Evolutionary conservation across 2,888 invertebrate genomes (phyloP), one percentile per base, ranked within the genome.

Genomic region (Vesta saturnalis): DNA sequence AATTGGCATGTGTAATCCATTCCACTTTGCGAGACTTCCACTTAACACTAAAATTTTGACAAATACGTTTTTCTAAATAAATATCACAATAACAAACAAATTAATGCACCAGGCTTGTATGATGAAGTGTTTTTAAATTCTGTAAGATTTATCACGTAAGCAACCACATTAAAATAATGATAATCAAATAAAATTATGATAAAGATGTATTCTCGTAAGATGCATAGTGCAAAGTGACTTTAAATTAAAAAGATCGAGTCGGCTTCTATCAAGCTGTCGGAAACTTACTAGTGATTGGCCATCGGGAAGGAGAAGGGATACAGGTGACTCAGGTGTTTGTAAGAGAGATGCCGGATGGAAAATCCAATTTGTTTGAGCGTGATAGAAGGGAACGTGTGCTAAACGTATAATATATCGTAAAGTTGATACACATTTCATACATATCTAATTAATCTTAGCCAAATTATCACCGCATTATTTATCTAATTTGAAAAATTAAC

Each of bases 161-260:
- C 16, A 30, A 23, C 15, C 21, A 49, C 21, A 16, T 57, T 15
- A 19, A 60, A 61, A 52, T 49, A 22, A 19, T 18, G 55, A 56
- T 39, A 43, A 14, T 63, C 55, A 54, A 18, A 14, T 16, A 47
- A 60, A 57, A 49, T 14, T 47, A 19, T 39, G 55, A 60, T 63
- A 49, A 63, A 75, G 76, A 75, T 72, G 70, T 73, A 70, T 71
- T 74, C 76, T 69, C 72, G 52, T 62, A 72, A 75, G 72, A 76
- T 74, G 73, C 73, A 74, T 56, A 72, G 74, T 75, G 74, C 74
- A 76, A 77, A 79, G 77, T 80, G 79, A 78, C 77, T 78, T 78
- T 65, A 74, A 78, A 76, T 78, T 65, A 74, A 78, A 76, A 78
- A 81, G 80, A 80, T 81, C 79, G 77, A 77, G 77, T 80, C 75